Conservation (phyloP, 2,113 vertebrate species). For the Etheostoma cragini region DNA sequence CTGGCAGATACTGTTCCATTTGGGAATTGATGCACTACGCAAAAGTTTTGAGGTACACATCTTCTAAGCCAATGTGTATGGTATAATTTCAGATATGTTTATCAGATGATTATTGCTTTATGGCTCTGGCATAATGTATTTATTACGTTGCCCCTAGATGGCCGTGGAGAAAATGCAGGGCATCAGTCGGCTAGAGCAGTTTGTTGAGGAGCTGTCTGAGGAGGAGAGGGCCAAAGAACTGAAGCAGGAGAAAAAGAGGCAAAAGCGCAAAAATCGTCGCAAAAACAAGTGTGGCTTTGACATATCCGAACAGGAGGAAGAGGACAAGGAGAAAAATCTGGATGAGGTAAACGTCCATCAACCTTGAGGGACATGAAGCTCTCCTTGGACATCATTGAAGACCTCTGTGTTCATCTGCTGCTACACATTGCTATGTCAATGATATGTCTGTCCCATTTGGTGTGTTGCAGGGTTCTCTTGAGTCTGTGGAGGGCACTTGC, state of each 20-base stretch:
- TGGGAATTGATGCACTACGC: constrained; percentile 94
- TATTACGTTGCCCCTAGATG: constrained; percentile 83
- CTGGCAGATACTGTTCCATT: constrained; percentile 96
- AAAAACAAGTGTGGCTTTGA: constrained; percentile 96
- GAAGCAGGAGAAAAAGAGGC: constrained; percentile 97
- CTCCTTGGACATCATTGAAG: not conserved
- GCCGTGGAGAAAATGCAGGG: constrained; percentile 98
- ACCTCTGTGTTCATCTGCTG: not conserved
- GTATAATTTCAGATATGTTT: not conserved
- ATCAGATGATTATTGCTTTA: not conserved
- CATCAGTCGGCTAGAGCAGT: constrained; percentile 95
- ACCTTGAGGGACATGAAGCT: not conserved
- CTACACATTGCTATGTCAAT: not conserved
- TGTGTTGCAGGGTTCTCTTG: constrained; percentile 84
- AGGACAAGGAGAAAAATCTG: constrained; percentile 87
- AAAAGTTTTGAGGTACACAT: constrained; percentile 94
- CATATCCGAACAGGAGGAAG: constrained; percentile 85
- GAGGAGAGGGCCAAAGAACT: constrained; percentile 95
- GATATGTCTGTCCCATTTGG: not conserved
- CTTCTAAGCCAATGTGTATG: not conserved
- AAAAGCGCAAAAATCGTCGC: constrained; percentile 95
- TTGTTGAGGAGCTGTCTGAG: constrained; percentile 96
- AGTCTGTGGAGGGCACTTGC: constrained; percentile 87
- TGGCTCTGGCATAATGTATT: not conserved
- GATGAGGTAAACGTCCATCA: constrained; percentile 86